These are phyloP conservation scores for Leptonema lineaticorne DNA, from an alignment of 1,140 invertebrate genomes.

Conservation along the genomic window DNA sequence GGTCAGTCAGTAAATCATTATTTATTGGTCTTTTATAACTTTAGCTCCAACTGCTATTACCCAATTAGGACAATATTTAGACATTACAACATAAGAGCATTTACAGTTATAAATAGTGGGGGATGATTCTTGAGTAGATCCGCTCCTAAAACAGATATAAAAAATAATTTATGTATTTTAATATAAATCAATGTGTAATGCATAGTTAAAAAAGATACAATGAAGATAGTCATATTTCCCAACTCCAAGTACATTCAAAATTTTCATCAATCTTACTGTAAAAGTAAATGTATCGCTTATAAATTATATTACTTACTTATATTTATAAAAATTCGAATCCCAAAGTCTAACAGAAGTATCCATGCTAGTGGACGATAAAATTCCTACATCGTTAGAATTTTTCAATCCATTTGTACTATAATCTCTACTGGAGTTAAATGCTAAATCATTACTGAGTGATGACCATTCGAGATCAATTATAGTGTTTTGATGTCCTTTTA, in stretches of 20 bases:
- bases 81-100: conserved; percentile 54
- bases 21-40: conserved; percentile 15
- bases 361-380: conserved; percentile 54
- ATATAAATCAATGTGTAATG: conserved; percentile 8
- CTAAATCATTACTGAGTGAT: conserved; percentile 40
- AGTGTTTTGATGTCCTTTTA: conserved; percentile 74
- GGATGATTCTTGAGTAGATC: conserved; percentile 48
- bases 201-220: conserved; percentile 11
- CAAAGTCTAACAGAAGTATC: conserved; percentile 52
- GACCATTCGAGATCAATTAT: conserved; percentile 69
- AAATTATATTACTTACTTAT: conserved; percentile 51
- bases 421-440: background rate
- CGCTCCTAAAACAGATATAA: conserved; percentile 47
- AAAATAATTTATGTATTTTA: background rate
- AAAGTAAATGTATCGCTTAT: background rate
- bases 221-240: background rate
- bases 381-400: conserved; percentile 44
- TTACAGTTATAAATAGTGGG: conserved; percentile 53
- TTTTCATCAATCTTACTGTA: background rate
- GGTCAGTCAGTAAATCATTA: no score
- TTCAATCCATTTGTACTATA: conserved; percentile 28
- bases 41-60: conserved; percentile 52
- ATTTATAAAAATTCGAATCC: conserved; percentile 49
- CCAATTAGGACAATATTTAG: conserved; percentile 54
- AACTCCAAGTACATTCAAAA: background rate